These are phyloP conservation scores for Esox niger DNA, from an alignment of 2,113 vertebrate species.

Conservation along the genomic window DNA sequence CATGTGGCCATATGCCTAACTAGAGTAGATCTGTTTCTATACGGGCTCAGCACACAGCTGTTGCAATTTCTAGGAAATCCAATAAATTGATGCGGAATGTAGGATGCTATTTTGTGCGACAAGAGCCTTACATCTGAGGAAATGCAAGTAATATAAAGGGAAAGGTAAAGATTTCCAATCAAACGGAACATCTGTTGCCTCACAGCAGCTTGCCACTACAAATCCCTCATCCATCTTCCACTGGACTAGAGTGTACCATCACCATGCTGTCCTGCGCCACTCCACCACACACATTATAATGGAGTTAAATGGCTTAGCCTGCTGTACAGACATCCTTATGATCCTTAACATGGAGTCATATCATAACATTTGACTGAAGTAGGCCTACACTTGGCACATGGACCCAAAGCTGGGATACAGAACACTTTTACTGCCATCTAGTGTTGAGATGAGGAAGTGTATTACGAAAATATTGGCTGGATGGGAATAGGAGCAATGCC, in stretches of 20 bases:
- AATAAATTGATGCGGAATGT: neutral
- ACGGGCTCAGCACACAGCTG: neutral
- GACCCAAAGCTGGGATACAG: neutral
- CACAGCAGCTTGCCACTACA: neutral
- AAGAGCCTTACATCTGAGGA: neutral
- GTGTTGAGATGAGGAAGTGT: constrained; percentile 38
- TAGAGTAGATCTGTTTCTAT: neutral
- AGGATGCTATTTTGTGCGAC: neutral
- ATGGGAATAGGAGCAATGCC: neutral
- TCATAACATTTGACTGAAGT: neutral
- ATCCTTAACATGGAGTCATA: neutral
- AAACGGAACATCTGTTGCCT: neutral
- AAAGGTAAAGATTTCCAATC: neutral
- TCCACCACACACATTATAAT: neutral
- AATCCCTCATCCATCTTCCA: neutral
- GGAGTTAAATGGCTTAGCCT: neutral
- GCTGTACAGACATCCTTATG: neutral
- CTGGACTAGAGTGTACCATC: neutral
- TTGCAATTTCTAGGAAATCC: neutral
- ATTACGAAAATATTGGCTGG: neutral
- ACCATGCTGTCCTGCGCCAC: too few species aligned
- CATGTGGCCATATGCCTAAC: neutral
- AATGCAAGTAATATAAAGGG: neutral
- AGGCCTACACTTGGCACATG: neutral
- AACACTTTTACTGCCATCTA: constrained; percentile 63